Evolutionary conservation across 1,140 invertebrate genomes (phyloP).

Genomic region (Rhopalosiphum maidis): DNA sequence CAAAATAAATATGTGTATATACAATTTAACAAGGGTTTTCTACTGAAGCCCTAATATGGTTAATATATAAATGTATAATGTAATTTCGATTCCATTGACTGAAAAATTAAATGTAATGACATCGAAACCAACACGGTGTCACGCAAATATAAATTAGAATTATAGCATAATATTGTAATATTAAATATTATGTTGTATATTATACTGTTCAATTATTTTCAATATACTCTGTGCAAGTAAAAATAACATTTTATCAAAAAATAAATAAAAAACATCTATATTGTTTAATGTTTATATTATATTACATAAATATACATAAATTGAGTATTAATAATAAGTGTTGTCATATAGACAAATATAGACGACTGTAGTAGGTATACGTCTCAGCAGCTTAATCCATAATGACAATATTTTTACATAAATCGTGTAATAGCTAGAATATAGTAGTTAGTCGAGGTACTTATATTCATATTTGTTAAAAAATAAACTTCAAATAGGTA

Average conservation of each 20-base stretch:
- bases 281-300: not conserved
- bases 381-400: not conserved
- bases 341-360: not conserved
- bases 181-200: not conserved
- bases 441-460: not conserved
- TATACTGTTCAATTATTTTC: not conserved
- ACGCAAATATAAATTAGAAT: not conserved
- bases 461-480: too few relatives aligned
- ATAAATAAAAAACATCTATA: not conserved
- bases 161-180: not conserved
- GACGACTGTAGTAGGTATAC: not conserved
- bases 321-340: not conserved
- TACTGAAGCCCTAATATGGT: not conserved
- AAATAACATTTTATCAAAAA: not conserved
- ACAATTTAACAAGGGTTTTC: not conserved
- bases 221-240: not conserved
- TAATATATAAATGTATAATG: not conserved
- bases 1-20: not conserved
- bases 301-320: too few relatives aligned
- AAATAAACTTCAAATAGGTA: not conserved
- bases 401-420: not conserved
- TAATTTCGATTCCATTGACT: not conserved
- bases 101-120: not conserved
- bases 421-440: not conserved
- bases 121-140: not conserved